These are phyloP conservation scores for Ariolimax columbianus DNA, from an alignment of 2,888 invertebrate species.

Conservation along the genomic window DNA sequence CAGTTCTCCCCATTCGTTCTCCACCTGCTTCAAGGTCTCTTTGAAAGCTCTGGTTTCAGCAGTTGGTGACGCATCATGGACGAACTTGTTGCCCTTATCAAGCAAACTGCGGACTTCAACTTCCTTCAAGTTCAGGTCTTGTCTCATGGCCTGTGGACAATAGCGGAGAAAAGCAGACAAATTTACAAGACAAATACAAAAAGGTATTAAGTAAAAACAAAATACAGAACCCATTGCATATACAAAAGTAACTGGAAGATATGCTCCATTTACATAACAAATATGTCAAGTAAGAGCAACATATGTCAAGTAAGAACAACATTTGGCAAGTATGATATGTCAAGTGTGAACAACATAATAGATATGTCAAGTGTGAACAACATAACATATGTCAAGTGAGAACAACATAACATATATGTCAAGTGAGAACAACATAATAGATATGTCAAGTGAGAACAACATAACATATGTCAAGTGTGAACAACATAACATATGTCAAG, in stretches of 20 bases:
- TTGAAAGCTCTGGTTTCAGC: slow-evolving; percentile 81
- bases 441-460: too few species aligned
- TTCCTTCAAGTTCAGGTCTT: slow-evolving; percentile 68
- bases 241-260: not conserved
- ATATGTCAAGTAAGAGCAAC: too few species aligned
- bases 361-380: too few species aligned
- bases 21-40: slow-evolving; percentile 91
- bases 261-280: too few species aligned
- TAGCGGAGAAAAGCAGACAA: not conserved
- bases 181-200: not conserved
- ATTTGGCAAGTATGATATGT: too few species aligned
- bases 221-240: not conserved
- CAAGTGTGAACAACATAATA: too few species aligned
- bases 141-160: slow-evolving; percentile 65
- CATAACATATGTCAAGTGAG: too few species aligned
- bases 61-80: slow-evolving; percentile 58
- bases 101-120: slow-evolving; percentile 82
- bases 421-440: too few species aligned
- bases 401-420: too few species aligned
- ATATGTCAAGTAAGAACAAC: too few species aligned
- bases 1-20: slow-evolving; percentile 93
- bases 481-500: too few species aligned
- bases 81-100: slow-evolving; percentile 90
- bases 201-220: not conserved
- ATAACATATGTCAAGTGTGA: too few species aligned